Base-by-base conservation (phyloP, 2,113 vertebrate species). In the Brachirus orientalis region DNA sequence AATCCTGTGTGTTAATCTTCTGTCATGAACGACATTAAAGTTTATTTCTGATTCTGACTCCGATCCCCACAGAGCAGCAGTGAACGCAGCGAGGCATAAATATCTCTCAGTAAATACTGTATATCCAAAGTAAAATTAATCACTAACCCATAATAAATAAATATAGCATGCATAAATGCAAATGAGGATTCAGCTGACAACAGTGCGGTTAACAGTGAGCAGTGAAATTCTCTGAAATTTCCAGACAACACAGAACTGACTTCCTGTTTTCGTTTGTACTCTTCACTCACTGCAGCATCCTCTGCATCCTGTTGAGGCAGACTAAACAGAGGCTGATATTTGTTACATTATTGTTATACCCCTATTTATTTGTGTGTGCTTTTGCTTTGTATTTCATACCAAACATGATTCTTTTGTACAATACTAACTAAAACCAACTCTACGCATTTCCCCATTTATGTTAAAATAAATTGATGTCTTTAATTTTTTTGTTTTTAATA, bases 261-360 rank as follows among this genome's bases (percentile, higher is more conserved):
- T 87, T 92, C 89, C 90, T 92, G 89, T 91, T 91, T 87, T 63
- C 76, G 66, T 78, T 61, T 75, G 62, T 77, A 74, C 63, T 58
- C 53, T 10, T 63, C 37, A 35, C 37, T 75, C 37, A 38, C 41
- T 75, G 72, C 36, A 66, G 64, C 63, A 68, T 43, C 68, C 28
- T 37, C 47, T 67, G 55, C 65, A 80, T 84, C 83, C 79, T 79
- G 82, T 72, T 70, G 43, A 62, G 36, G 35, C 33, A 74, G 13
- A 46, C 36, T 11, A 45, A 59, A 61, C 58, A 40, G 7, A 55
- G 44, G 51, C 13, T 68, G 4, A 45, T 45, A 1, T 8, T 44
- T 17, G 16, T 37, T 61, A 19, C 51, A 6, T 57, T 47, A 17
- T 5, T 20, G 11, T 44, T 33, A n/a, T 36, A n/a, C n/a, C n/a